A percentile compares a stretch with the other conserved stretches of the same genome.
Evolutionary conservation across 2,888 invertebrate genomes (phyloP).

Genomic region (Odontocolon sp.): DNA sequence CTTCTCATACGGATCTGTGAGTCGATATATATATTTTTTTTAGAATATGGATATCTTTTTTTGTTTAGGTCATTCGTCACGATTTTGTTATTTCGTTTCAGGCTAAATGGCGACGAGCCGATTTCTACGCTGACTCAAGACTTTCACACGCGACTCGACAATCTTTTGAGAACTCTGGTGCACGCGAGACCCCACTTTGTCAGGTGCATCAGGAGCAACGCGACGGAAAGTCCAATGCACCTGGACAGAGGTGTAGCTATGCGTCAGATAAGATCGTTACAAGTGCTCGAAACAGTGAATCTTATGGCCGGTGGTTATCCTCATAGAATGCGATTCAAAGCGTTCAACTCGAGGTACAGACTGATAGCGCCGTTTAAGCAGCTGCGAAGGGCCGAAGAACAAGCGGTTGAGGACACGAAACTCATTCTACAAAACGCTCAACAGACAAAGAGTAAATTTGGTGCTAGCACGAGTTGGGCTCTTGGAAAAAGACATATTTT

Average conservation of each 20-base stretch:
- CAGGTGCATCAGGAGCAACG: slow-evolving; percentile 94
- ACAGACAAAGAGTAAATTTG: slow-evolving; percentile 82
- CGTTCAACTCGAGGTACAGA: slow-evolving; percentile 93
- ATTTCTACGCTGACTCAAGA: slow-evolving; percentile 96
- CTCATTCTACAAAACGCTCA: slow-evolving; percentile 88
- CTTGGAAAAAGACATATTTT: slow-evolving; percentile 96
- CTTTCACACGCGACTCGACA: slow-evolving; percentile 96
- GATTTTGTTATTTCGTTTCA: slow-evolving; percentile 69
- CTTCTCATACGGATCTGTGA: slow-evolving; percentile 89
- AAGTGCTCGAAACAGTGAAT: slow-evolving; percentile 96
- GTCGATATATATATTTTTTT: slow-evolving; percentile 55
- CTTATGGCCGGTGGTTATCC: slow-evolving; percentile 97
- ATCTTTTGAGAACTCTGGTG: slow-evolving; percentile 93
- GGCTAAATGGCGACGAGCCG: slow-evolving; percentile 91
- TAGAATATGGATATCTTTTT: not conserved
- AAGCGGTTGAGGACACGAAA: slow-evolving; percentile 89
- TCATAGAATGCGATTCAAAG: slow-evolving; percentile 96
- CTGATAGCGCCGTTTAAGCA: slow-evolving; percentile 91
- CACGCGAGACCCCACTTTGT: slow-evolving; percentile 98
- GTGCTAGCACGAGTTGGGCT: slow-evolving; percentile 89
- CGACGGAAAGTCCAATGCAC: slow-evolving; percentile 89
- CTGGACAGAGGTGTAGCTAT: slow-evolving; percentile 93
- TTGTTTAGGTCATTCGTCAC: not conserved
- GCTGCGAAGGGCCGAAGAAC: slow-evolving; percentile 86
- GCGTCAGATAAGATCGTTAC: slow-evolving; percentile 92